A percentile compares a stretch with the other conserved stretches of the same genome.
phyloP scores from a whole-genome alignment of 1,140 invertebrate species.

The Heliothis virescens region DNA sequence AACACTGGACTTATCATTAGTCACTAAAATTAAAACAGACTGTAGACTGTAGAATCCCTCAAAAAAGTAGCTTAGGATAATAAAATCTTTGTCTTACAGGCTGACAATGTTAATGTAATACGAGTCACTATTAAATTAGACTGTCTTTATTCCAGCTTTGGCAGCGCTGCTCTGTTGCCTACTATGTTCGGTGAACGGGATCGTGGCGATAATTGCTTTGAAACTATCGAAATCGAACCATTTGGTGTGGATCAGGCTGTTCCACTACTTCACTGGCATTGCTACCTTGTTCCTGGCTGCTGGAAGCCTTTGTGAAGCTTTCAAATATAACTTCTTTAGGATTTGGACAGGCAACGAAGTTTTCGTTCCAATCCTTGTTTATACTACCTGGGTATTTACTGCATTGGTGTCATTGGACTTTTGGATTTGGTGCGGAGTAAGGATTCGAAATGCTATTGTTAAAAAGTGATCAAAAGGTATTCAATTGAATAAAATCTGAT shows the following conservation, averaged over 20 bases:
- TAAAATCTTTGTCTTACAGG: too few relatives aligned
- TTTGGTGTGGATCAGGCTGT: conserved; percentile 49
- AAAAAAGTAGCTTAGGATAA: too few relatives aligned
- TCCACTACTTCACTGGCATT: conserved; percentile 54
- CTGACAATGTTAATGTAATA: too few relatives aligned
- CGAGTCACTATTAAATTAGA: neutral
- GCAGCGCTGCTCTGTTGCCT: conserved; percentile 55
- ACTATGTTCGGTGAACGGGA: conserved; percentile 52
- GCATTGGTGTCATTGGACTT: conserved; percentile 55
- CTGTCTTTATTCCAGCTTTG: conserved; percentile 57
- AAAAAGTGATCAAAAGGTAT: neutral
- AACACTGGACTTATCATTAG: too few relatives aligned
- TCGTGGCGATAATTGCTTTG: conserved; percentile 45
- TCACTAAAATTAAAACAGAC: too few relatives aligned
- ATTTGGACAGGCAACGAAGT: conserved; percentile 51
- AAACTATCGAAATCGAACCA: conserved; percentile 29
- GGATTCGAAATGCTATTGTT: neutral
- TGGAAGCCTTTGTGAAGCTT: conserved; percentile 55
- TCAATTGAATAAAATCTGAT: too few relatives aligned
- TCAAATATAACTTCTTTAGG: conserved; percentile 53
- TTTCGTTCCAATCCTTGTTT: conserved; percentile 37
- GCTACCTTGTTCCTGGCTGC: conserved; percentile 48
- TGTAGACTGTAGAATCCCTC: too few relatives aligned
- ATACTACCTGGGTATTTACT: conserved; percentile 52
- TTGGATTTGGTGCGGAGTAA: conserved; percentile 13